These are phyloP conservation scores for Megalonaias nervosa DNA, from an alignment of 1,140 invertebrate species.

Conservation along the genomic window DNA sequence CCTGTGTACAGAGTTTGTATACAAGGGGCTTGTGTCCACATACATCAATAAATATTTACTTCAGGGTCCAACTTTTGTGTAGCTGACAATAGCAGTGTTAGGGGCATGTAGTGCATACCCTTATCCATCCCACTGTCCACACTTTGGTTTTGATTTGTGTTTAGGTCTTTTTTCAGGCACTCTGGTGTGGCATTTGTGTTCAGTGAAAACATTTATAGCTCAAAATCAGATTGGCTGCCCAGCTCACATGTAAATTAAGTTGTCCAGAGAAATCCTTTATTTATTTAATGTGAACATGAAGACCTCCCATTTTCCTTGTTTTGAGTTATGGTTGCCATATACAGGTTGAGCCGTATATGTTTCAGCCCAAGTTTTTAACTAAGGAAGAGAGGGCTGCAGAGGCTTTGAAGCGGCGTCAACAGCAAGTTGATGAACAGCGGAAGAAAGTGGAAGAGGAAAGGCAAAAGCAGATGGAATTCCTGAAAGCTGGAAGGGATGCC, in stretches of 20 bases:
- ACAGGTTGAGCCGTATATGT: conserved; percentile 26
- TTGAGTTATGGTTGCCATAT: background rate
- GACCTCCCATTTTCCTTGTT: too few species aligned
- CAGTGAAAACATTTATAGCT: background rate
- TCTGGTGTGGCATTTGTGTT: background rate
- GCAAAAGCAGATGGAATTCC: conserved; percentile 77
- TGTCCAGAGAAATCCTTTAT: too few species aligned
- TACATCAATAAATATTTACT: too few species aligned
- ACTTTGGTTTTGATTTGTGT: too few species aligned
- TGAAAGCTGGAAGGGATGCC: conserved; percentile 75
- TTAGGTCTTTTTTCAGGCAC: background rate
- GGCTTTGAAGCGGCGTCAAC: conserved; percentile 89
- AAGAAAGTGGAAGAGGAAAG: conserved; percentile 81
- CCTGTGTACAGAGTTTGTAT: too few species aligned
- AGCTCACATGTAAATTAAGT: background rate
- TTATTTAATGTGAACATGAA: background rate
- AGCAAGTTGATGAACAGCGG: conserved; percentile 82
- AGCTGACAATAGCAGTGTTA: too few species aligned
- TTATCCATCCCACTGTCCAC: too few species aligned
- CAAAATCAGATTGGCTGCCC: background rate
- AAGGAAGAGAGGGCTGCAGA: conserved; percentile 94
- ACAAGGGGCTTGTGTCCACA: too few species aligned
- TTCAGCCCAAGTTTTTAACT: conserved; percentile 93
- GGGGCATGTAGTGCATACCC: too few species aligned
- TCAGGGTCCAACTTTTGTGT: too few species aligned